A percentile compares a stretch with the other conserved stretches of the same genome.
These are phyloP conservation scores for Sepioteuthis lessoniana DNA, from an alignment of 2,888 invertebrate species.

Conservation along the genomic window DNA sequence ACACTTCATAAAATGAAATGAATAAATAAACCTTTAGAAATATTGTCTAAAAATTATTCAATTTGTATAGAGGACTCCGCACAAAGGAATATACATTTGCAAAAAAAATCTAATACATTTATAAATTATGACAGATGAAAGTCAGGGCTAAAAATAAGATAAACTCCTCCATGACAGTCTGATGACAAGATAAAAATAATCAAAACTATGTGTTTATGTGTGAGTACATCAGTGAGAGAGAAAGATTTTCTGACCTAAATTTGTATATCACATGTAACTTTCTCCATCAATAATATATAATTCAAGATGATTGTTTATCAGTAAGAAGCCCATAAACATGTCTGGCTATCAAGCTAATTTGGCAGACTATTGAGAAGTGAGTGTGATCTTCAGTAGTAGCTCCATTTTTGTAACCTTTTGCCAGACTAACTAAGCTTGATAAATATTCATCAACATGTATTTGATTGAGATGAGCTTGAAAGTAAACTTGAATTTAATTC, in stretches of 20 bases:
- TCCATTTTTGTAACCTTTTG: too few species aligned
- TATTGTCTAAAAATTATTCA: too few species aligned
- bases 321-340: neutral
- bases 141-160: neutral
- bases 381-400: neutral
- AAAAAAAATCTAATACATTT: neutral
- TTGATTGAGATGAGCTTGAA: neutral
- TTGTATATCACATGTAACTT: too few species aligned
- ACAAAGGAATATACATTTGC: neutral
- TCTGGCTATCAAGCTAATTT: neutral
- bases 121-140: neutral
- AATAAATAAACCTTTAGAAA: too few species aligned
- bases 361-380: neutral
- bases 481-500: neutral
- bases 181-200: constrained; percentile 6
- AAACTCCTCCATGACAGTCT: neutral
- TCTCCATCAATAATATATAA: too few species aligned
- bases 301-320: neutral
- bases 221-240: neutral
- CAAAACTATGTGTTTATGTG: neutral
- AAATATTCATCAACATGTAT: neutral
- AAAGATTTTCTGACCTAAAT: too few species aligned
- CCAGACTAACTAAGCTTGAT: neutral
- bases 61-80: too few species aligned
- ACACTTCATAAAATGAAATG: too few species aligned